Percentiles rank a stretch among this genome's conserved stretches.
Evolutionary conservation across 2,888 invertebrate species (phyloP).

Genomic region (Stratiomys singularior): DNA sequence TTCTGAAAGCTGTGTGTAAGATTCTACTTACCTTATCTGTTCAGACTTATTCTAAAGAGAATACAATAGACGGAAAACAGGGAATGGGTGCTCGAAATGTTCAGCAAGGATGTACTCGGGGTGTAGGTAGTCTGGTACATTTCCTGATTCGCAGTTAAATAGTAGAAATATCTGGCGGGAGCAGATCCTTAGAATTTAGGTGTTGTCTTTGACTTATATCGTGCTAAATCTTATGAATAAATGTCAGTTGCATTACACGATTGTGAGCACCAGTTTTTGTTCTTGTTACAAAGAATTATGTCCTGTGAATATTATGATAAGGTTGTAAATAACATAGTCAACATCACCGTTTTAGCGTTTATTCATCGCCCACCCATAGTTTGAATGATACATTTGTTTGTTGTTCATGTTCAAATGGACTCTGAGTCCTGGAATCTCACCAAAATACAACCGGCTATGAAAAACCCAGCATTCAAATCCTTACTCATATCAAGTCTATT

Average conservation of each 20-base stretch:
- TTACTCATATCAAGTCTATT: neutral
- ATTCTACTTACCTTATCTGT: conserved; percentile 19
- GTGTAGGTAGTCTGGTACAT: conserved; percentile 1
- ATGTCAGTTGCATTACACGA: neutral
- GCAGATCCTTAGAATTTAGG: conserved; percentile 17
- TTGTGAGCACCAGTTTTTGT: too few species aligned
- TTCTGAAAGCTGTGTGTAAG: neutral
- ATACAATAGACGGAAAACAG: conserved; percentile 9
- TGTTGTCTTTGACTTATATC: conserved; percentile 37
- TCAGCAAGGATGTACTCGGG: neutral
- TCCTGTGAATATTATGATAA: too few species aligned
- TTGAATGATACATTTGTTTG: too few species aligned
- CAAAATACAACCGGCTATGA: too few species aligned
- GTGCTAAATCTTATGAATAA: conserved; percentile 20
- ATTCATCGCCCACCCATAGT: too few species aligned
- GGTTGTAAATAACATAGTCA: too few species aligned
- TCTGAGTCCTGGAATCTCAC: too few species aligned
- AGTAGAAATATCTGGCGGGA: neutral
- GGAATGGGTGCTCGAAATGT: neutral
- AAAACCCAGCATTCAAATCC: too few species aligned
- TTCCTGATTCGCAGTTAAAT: neutral
- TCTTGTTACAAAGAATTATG: too few species aligned
- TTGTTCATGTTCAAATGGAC: too few species aligned
- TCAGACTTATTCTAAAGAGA: conserved; percentile 15
- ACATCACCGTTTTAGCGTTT: too few species aligned